Evolutionary conservation across 2,797 vertebrate genomes (phyloP).

Genomic region (Parotocinclus haroldoi): DNA sequence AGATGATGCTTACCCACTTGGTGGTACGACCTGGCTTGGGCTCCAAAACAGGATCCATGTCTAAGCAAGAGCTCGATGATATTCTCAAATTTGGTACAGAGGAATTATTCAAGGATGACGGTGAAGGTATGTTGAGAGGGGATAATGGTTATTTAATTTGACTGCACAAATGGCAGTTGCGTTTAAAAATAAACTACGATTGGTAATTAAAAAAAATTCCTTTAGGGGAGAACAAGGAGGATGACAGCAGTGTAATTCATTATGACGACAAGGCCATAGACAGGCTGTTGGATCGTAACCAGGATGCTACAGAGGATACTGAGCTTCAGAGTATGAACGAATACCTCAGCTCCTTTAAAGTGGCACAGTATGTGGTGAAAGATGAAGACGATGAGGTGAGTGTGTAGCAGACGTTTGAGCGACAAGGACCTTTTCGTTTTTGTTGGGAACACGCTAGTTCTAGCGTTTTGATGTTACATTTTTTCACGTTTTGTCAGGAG

Average conservation of each 20-base stretch:
- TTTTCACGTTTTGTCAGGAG: constrained; percentile 70
- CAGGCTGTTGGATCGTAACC: constrained; percentile 89
- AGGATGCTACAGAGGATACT: constrained; percentile 91
- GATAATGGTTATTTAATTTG: no score
- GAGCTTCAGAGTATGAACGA: constrained; percentile 98
- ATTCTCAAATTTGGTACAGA: constrained; percentile 98
- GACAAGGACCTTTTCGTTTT: no score
- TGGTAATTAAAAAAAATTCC: neutral
- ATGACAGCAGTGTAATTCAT: constrained; percentile 95
- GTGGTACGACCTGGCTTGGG: constrained; percentile 94
- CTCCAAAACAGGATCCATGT: constrained; percentile 98
- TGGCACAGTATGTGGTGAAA: constrained; percentile 96
- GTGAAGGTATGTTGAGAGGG: constrained; percentile 25
- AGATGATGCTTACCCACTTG: constrained; percentile 98
- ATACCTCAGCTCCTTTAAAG: constrained; percentile 97
- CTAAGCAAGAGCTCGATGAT: constrained; percentile 96
- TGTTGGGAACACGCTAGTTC: no score
- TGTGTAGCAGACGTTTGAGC: neutral
- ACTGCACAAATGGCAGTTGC: no score
- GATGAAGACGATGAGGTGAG: constrained; percentile 96
- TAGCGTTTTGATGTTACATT: no score
- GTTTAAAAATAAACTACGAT: no score
- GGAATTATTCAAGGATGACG: constrained; percentile 91
- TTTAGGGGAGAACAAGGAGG: constrained; percentile 88
- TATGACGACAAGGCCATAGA: constrained; percentile 97